Percentiles rank a stretch among this genome's conserved stretches.
Evolutionary conservation across 2,113 vertebrate species (phyloP).

Genomic region (Loxodonta africana): DNA sequence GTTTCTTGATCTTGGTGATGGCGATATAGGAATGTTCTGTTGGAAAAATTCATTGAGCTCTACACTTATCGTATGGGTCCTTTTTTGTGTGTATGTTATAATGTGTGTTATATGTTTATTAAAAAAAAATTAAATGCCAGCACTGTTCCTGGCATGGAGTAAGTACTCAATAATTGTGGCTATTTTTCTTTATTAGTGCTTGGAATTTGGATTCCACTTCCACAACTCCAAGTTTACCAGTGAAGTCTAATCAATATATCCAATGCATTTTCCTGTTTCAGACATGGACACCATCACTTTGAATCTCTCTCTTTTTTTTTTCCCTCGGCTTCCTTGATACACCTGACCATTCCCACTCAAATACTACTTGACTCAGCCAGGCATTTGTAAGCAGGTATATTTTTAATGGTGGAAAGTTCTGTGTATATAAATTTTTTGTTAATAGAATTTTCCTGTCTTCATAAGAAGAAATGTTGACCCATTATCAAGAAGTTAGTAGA

Average conservation of each 20-base stretch:
- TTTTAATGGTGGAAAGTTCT: conserved; percentile 40
- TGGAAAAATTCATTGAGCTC: neutral
- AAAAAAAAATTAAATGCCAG: neutral
- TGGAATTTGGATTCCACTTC: neutral
- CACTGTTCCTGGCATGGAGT: neutral
- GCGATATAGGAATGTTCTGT: neutral
- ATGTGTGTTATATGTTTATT: too few species aligned
- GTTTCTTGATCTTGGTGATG: conserved; percentile 2
- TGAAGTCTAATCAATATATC: neutral
- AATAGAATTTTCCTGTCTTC: neutral
- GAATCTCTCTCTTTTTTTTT: neutral
- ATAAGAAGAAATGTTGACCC: neutral
- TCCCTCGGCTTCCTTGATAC: neutral
- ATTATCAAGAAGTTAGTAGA: neutral
- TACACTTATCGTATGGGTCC: too few species aligned
- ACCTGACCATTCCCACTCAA: neutral
- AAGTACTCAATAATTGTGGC: neutral
- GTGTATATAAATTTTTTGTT: neutral
- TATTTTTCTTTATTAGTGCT: conserved; percentile 25
- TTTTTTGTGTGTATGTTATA: too few species aligned
- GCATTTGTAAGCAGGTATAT: neutral
- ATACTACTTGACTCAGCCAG: neutral
- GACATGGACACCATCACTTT: neutral
- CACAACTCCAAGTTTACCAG: neutral
- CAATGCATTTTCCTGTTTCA: neutral